Evolutionary conservation across 2,113 vertebrate genomes (phyloP).

Genomic region (Lipophrys pholis): DNA sequence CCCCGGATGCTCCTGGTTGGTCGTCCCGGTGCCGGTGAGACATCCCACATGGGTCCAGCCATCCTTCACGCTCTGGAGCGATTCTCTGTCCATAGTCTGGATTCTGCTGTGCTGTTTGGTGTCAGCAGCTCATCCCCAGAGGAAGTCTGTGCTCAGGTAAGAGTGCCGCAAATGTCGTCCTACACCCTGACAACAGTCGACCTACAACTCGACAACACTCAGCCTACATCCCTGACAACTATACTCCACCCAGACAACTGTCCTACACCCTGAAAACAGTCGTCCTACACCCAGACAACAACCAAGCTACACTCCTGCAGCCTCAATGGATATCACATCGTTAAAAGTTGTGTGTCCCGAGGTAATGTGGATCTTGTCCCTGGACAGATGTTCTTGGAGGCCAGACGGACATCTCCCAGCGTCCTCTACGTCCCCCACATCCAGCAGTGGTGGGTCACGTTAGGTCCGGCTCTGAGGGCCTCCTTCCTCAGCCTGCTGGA

Average conservation of each 20-base stretch:
- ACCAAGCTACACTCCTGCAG: no score
- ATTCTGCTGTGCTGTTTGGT: conserved; percentile 87
- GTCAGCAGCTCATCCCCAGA: conserved; percentile 84
- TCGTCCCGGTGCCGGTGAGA: conserved; percentile 85
- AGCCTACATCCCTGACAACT: no score
- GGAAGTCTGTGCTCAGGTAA: conserved; percentile 90
- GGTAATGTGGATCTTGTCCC: neutral
- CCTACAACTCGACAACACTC: no score
- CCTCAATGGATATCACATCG: no score
- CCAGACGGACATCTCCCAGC: conserved; percentile 88
- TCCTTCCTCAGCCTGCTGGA: conserved; percentile 87
- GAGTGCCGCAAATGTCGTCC: no score
- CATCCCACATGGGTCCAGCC: conserved; percentile 91
- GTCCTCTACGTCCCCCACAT: conserved; percentile 89
- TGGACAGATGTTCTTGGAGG: conserved; percentile 87
- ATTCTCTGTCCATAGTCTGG: conserved; percentile 88
- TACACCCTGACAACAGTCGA: no score
- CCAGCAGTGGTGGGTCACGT: conserved; percentile 89
- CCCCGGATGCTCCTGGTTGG: conserved; percentile 89
- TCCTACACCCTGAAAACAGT: no score
- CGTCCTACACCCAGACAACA: no score
- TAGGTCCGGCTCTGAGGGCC: conserved; percentile 81
- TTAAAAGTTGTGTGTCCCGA: no score
- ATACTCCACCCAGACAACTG: no score
- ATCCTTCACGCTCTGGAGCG: conserved; percentile 90